Percentiles rank a stretch among this genome's conserved stretches.
These are phyloP conservation scores for Phallusia fumigata DNA, from an alignment of 23 tunicate species.

Conservation along the genomic window DNA sequence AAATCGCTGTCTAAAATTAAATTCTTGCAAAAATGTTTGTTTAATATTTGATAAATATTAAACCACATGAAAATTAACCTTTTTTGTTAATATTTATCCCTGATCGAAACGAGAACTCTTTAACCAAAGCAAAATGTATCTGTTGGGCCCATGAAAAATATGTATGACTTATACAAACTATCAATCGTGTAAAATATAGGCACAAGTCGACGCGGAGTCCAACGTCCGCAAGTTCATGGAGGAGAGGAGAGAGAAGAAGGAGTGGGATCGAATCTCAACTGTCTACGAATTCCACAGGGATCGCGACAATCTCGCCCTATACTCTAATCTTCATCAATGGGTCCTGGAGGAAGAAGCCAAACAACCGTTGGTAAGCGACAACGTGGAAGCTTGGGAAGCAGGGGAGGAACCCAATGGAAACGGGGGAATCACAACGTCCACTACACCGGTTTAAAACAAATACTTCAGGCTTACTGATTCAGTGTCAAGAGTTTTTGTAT, in stretches of 20 bases:
- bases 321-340: conserved; percentile 70
- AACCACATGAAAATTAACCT: too few species aligned
- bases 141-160: too few species aligned
- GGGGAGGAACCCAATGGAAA: conserved; percentile 4
- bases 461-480: too few species aligned
- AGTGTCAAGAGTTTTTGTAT: too few species aligned
- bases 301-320: conserved; percentile 38
- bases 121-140: too few species aligned
- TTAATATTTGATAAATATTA: too few species aligned
- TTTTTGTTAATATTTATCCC: too few species aligned
- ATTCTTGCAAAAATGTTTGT: too few species aligned
- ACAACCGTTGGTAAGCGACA: background rate
- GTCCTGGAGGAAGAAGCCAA: conserved; percentile 31
- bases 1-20: too few species aligned
- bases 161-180: too few species aligned
- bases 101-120: too few species aligned
- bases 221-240: conserved; percentile 67
- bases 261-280: conserved; percentile 83
- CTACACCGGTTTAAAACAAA: too few species aligned
- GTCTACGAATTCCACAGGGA: conserved; percentile 71
- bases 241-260: conserved; percentile 40
- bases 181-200: conserved; percentile 16
- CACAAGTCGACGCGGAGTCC: conserved; percentile 63
- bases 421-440: background rate
- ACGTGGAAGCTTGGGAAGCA: background rate